Evolutionary conservation across 2,888 invertebrate species (phyloP).

Genomic region (Mimachlamys varia): DNA sequence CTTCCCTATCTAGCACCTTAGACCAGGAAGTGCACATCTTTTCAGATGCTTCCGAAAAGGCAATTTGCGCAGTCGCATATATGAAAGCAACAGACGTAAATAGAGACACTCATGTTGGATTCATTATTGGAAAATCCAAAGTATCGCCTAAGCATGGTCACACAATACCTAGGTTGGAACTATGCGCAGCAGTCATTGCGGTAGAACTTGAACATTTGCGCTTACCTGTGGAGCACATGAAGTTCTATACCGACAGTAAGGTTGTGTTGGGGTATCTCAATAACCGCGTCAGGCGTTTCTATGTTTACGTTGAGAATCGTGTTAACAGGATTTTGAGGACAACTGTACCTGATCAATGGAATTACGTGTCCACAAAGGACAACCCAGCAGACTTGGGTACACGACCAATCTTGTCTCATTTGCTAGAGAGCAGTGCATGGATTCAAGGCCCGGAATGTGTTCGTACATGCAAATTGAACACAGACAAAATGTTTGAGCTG

Average conservation of each 20-base stretch:
- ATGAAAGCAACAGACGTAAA: background rate
- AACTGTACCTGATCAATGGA: conserved; percentile 45
- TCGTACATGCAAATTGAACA: background rate
- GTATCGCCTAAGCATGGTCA: conserved; percentile 36
- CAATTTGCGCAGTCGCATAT: conserved; percentile 52
- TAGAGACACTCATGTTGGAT: conserved; percentile 8
- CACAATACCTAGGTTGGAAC: conserved; percentile 52
- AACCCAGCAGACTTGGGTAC: background rate
- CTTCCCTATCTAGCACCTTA: background rate
- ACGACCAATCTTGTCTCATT: background rate
- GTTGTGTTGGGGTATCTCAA: too few species aligned
- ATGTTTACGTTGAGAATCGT: background rate
- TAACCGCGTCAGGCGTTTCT: background rate
- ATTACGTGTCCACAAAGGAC: background rate
- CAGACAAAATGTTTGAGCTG: background rate
- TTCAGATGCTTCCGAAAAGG: conserved; percentile 54
- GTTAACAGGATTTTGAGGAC: background rate
- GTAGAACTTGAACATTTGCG: conserved; percentile 50
- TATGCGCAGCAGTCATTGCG: conserved; percentile 52
- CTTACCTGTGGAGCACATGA: conserved; percentile 35
- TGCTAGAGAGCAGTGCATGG: background rate
- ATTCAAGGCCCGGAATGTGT: background rate
- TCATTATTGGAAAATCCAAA: conserved; percentile 44
- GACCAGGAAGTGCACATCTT: conserved; percentile 42
- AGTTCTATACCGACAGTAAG: conserved; percentile 47